A percentile compares a stretch with the other conserved stretches of the same genome.
Conservation (phyloP, 2,113 vertebrate genomes). For the Tor tambroides region DNA sequence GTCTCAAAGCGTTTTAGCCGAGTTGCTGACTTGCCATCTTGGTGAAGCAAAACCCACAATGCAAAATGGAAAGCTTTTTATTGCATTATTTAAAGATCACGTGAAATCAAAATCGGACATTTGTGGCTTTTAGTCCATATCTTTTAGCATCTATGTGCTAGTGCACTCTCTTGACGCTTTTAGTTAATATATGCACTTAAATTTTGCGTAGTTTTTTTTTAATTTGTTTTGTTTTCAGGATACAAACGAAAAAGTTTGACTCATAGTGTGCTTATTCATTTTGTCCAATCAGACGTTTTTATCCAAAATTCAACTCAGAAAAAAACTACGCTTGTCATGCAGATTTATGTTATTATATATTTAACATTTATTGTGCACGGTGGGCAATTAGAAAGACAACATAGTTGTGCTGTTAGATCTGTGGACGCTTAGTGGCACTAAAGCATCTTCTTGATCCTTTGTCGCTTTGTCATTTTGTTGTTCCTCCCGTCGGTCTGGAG, state of each 20-base stretch:
- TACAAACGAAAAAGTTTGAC: background rate
- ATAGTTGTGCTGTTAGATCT: background rate
- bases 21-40: background rate
- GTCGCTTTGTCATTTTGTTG: slow-evolving; percentile 25
- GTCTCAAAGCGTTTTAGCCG: slow-evolving; percentile 14
- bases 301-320: background rate
- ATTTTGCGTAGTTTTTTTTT: background rate
- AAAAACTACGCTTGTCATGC: background rate
- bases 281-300: background rate
- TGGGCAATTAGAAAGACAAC: background rate
- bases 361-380: background rate
- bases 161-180: background rate
- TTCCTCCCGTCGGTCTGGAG: slow-evolving; percentile 19
- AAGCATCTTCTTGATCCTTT: slow-evolving; percentile 31
- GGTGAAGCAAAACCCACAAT: slow-evolving; percentile 21
- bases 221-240: background rate
- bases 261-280: background rate
- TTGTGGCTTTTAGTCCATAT: background rate
- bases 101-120: background rate
- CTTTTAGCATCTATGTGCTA: background rate
- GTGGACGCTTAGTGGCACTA: background rate
- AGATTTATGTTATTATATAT: background rate
- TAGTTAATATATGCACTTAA: background rate
- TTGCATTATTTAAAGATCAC: slow-evolving; percentile 17
- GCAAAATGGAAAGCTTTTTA: slow-evolving; percentile 25